These are phyloP conservation scores for Corythoichthys intestinalis DNA, from an alignment of 2,113 vertebrate species.

Conservation along the genomic window DNA sequence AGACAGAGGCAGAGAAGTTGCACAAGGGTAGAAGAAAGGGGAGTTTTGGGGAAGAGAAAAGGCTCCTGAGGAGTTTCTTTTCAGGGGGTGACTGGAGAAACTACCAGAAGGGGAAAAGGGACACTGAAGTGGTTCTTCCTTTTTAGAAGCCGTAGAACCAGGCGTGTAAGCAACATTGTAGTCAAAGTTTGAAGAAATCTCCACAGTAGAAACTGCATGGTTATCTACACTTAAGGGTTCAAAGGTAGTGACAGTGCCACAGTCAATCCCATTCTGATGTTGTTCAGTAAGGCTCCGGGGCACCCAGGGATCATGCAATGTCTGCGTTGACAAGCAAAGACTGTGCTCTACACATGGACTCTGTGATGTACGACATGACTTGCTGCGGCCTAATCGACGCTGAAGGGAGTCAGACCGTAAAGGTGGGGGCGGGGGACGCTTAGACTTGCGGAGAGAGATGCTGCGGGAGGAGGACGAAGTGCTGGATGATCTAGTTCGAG, in stretches of 20 bases:
- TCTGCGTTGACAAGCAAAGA: slow-evolving; percentile 67
- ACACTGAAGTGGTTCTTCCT: slow-evolving; percentile 57
- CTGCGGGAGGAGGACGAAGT: slow-evolving; percentile 50
- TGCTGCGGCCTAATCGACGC: slow-evolving; percentile 63
- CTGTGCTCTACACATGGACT: slow-evolving; percentile 70
- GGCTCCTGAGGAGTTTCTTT: slow-evolving; percentile 78
- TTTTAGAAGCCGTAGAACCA: slow-evolving; percentile 16
- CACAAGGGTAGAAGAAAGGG: slow-evolving; percentile 61
- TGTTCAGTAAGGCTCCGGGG: slow-evolving; percentile 75
- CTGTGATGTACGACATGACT: slow-evolving; percentile 65
- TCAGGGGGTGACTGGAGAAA: slow-evolving; percentile 88
- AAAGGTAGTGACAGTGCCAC: slow-evolving; percentile 51
- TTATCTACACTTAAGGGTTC: slow-evolving; percentile 22
- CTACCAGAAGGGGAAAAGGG: slow-evolving; percentile 87
- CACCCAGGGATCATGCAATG: slow-evolving; percentile 85
- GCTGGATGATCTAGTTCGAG: slow-evolving; percentile 29
- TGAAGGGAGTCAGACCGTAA: slow-evolving; percentile 84
- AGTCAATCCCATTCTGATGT: slow-evolving; percentile 72
- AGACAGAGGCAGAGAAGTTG: slow-evolving; percentile 30
- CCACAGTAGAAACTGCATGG: not conserved
- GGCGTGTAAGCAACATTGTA: not conserved
- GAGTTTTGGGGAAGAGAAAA: slow-evolving; percentile 24
- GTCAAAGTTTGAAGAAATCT: not conserved
- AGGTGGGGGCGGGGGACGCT: slow-evolving; percentile 84
- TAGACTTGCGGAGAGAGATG: slow-evolving; percentile 87